Base-by-base conservation (phyloP, 2,888 invertebrate species). In the Noctua comes region DNA sequence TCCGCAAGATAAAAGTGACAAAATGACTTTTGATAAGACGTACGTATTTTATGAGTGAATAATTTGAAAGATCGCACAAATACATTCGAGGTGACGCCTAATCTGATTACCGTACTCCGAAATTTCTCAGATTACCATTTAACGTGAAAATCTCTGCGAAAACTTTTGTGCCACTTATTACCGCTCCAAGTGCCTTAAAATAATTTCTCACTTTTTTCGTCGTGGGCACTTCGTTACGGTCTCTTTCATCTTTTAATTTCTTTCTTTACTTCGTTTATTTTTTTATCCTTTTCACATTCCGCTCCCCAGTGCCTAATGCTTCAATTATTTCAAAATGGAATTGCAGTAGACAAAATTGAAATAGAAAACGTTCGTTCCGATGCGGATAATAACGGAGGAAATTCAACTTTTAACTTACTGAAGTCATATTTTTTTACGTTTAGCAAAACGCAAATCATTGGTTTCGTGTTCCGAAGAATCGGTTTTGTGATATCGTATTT, bases 171-270 rank as follows among this genome's bases (percentile, higher is more conserved):
- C 91, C 90, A 92, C 93, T 93, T 94, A 94, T 93, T 93, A 92
- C 92, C 92, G 93, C 93, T 93, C 92, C 92, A 92, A 93, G 93
- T 93, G 91, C 91, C 91, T 93, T 94, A 93, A 93, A 93, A 94
- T 94, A 94, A 94, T 94, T 93, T 94, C 92, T 91, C 92, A 93
- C 92, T 93, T 95, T 93, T 92, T 93, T 92, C 90, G 88, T 90
- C 90, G 89, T 88, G 91, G 92, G 90, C 92, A 93, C 93, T 94
- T 93, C 92, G 91, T 93, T 95, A 94, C 92, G 92, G 90, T 91
- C 88, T 93, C 93, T 93, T 95, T 94, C 92, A 93, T 95, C 90
- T 93, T 93, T 94, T 94, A 94, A 93, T 94, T 95, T 93, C 88
- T 93, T 94, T 92, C 88, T 91, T 90, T 89, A 89, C 89, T 91